Evolutionary conservation across 2,888 invertebrate genomes (phyloP).

Genomic region (Chaetogeoica ovagalla): DNA sequence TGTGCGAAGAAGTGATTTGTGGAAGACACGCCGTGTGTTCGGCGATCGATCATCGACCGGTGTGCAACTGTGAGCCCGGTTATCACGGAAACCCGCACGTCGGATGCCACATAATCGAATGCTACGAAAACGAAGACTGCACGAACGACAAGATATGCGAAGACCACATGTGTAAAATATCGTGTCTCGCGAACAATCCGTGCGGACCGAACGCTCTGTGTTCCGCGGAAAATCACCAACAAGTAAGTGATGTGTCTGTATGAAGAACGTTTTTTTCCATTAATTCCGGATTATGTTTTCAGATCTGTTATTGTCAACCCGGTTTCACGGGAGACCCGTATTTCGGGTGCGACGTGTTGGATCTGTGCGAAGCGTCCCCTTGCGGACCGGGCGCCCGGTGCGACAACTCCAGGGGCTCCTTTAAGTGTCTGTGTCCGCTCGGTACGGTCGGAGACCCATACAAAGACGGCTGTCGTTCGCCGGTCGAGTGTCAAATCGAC

Average conservation of each 20-base stretch:
- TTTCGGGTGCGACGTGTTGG: constrained; percentile 72
- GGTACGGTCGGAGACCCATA: constrained; percentile 85
- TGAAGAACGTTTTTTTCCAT: not conserved
- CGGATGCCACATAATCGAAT: constrained; percentile 81
- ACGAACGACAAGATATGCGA: constrained; percentile 82
- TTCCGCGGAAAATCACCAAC: constrained; percentile 78
- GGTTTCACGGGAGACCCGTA: constrained; percentile 81
- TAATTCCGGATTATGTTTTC: not conserved
- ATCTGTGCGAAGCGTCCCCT: constrained; percentile 77
- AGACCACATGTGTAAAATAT: constrained; percentile 80
- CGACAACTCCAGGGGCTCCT: constrained; percentile 77
- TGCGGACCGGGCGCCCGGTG: constrained; percentile 82
- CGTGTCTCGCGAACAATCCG: constrained; percentile 79
- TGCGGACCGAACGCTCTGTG: constrained; percentile 85
- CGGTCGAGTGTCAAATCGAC: constrained; percentile 79
- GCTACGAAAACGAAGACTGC: constrained; percentile 72
- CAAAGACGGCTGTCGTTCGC: constrained; percentile 76
- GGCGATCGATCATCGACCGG: constrained; percentile 72
- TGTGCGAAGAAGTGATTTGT: constrained; percentile 74
- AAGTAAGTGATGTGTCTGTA: constrained; percentile 61
- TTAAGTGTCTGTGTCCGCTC: constrained; percentile 76
- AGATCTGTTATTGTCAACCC: constrained; percentile 79
- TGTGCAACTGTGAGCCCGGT: constrained; percentile 77
- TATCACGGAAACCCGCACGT: constrained; percentile 73
- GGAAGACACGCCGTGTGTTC: constrained; percentile 82